Percentiles rank a stretch among this genome's conserved stretches.
Conservation (phyloP, 2,113 vertebrate genomes). For the Poeciliopsis retropinna region DNA sequence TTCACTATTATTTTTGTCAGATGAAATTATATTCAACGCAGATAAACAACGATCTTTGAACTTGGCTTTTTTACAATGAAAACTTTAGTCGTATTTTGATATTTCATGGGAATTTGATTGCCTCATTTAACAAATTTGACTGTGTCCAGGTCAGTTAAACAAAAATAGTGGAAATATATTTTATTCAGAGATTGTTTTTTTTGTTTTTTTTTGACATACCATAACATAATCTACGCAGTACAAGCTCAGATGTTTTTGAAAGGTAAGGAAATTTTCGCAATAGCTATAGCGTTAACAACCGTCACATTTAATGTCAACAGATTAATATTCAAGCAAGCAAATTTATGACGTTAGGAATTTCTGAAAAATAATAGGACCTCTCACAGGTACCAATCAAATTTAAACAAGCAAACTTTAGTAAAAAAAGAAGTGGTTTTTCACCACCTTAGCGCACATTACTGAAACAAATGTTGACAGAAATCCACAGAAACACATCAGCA, state of each 20-base stretch:
- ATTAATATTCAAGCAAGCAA: too few species aligned
- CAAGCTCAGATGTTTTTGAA: not conserved
- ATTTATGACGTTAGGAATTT: not conserved
- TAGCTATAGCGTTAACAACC: too few species aligned
- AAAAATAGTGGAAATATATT: not conserved
- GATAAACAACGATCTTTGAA: not conserved
- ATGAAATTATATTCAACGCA: not conserved
- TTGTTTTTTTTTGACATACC: not conserved
- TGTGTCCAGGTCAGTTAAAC: not conserved
- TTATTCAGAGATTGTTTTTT: not conserved
- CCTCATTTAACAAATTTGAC: not conserved
- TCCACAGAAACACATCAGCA: not conserved
- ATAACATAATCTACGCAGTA: not conserved
- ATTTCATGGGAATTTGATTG: not conserved
- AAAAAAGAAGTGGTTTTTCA: too few species aligned
- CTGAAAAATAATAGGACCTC: not conserved
- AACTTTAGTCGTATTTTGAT: not conserved
- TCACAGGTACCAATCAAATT: not conserved
- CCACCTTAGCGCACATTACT: too few species aligned
- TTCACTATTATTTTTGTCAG: too few species aligned
- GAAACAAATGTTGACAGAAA: too few species aligned
- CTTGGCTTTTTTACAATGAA: too few species aligned
- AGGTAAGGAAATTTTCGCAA: not conserved
- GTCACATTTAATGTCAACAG: too few species aligned
- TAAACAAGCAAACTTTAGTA: not conserved